Percentiles rank a stretch among this genome's conserved stretches.
Evolutionary conservation across 2,797 vertebrate genomes (phyloP).

Genomic region (Helarctos malayanus): DNA sequence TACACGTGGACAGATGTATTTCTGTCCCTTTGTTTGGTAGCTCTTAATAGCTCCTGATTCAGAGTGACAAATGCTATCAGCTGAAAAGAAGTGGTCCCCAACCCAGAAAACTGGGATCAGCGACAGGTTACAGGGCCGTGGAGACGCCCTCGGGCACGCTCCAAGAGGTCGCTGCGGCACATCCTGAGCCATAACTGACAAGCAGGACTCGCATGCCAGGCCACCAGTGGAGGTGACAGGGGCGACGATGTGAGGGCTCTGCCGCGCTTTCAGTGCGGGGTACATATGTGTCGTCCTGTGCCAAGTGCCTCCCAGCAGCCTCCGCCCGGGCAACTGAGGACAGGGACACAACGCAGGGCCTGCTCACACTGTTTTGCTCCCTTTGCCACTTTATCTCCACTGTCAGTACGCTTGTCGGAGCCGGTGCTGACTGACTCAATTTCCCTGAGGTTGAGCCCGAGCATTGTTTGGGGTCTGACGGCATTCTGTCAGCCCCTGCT

Average conservation of each 20-base stretch:
- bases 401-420: constrained; percentile 82
- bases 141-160: background rate
- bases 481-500: constrained; percentile 89
- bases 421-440: constrained; percentile 88
- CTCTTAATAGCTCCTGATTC: background rate
- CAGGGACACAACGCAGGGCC: background rate
- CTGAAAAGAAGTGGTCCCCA: background rate
- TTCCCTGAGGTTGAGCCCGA: constrained; percentile 88
- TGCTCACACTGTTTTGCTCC: constrained; percentile 54
- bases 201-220: background rate
- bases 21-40: background rate
- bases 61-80: background rate
- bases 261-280: background rate
- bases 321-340: background rate
- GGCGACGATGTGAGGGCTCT: background rate
- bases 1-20: fast-evolving
- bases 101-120: background rate
- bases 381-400: constrained; percentile 86
- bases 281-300: background rate
- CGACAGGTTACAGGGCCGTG: background rate
- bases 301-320: background rate
- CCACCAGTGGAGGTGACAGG: background rate
- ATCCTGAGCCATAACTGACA: background rate
- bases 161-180: background rate
- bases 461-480: constrained; percentile 92